Percentiles rank a stretch among this genome's conserved stretches.
Evolutionary conservation across 2,888 invertebrate species (phyloP).

Genomic region (Leptinotarsa rubiginosa): DNA sequence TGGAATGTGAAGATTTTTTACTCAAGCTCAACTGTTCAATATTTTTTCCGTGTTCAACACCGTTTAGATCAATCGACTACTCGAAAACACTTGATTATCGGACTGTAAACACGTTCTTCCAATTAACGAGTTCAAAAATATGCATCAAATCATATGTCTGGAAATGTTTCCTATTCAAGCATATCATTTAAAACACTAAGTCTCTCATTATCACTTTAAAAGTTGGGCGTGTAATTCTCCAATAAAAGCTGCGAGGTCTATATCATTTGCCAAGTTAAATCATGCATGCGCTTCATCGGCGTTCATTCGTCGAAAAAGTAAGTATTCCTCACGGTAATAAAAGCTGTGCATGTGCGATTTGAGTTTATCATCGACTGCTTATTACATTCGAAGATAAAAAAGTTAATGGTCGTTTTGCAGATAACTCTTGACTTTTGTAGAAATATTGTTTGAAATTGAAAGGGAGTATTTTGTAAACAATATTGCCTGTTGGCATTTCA

Average conservation of each 20-base stretch:
- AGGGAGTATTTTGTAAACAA: not conserved
- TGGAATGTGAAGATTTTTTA: not conserved
- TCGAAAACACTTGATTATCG: conserved; percentile 14
- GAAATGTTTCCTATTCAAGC: conserved; percentile 35
- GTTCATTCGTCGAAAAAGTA: conserved; percentile 16
- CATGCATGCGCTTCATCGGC: conserved; percentile 32
- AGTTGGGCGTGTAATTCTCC: conserved; percentile 34
- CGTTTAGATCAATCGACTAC: not conserved
- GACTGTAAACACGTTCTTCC: conserved; percentile 15
- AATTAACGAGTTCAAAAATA: conserved; percentile 10
- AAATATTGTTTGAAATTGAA: conserved; percentile 1
- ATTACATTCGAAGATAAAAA: not conserved
- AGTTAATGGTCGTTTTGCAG: not conserved
- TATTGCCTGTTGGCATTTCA: not conserved
- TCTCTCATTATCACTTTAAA: conserved; percentile 36
- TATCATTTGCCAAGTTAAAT: conserved; percentile 37
- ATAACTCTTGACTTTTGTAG: conserved; percentile 1
- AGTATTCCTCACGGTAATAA: conserved; percentile 21
- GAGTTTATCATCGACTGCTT: not conserved
- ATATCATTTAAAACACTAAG: conserved; percentile 34
- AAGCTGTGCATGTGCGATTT: conserved; percentile 16
- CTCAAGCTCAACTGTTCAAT: not conserved
- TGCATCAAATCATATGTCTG: conserved; percentile 30
- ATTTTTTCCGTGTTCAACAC: conserved; percentile 3
- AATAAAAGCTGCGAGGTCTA: conserved; percentile 32